Evolutionary conservation across 2,888 invertebrate species (phyloP).

Genomic region (Nyleta sp.): DNA sequence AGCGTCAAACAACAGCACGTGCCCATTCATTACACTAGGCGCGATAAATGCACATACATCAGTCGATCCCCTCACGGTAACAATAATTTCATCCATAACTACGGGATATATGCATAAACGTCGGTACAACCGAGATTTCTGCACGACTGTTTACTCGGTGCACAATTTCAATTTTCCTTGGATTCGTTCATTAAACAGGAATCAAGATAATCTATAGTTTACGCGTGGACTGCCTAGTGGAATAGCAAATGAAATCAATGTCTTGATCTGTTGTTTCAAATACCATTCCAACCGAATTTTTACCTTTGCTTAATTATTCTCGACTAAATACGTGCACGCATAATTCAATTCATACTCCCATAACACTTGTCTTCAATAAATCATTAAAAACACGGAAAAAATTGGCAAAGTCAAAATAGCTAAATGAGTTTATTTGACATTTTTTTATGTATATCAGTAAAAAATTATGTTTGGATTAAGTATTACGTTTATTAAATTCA

Average conservation of each 20-base stretch:
- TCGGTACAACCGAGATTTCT: not conserved
- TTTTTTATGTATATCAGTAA: too few species aligned
- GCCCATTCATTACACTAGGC: conserved; percentile 28
- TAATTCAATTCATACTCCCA: too few species aligned
- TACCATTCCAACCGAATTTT: too few species aligned
- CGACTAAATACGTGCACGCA: too few species aligned
- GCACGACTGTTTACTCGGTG: conserved; percentile 5
- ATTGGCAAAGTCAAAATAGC: too few species aligned
- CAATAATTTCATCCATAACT: conserved; percentile 25
- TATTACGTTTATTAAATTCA: too few species aligned
- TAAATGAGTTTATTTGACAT: too few species aligned
- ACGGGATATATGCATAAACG: not conserved
- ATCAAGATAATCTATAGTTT: conserved; percentile 20
- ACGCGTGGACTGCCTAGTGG: too few species aligned
- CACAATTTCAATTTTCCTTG: conserved; percentile 24
- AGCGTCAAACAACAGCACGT: conserved; percentile 27
- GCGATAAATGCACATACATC: conserved; percentile 32
- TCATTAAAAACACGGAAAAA: too few species aligned
- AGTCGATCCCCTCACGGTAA: conserved; percentile 3
- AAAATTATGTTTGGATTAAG: too few species aligned
- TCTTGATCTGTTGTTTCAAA: not conserved
- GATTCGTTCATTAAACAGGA: conserved; percentile 15
- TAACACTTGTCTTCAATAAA: too few species aligned
- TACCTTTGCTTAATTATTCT: too few species aligned
- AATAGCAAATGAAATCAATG: not conserved